Evolutionary conservation across 2,113 vertebrate species (phyloP), one percentile per base, ranked within the genome.

Genomic region (Entomyzon cyanotis): DNA sequence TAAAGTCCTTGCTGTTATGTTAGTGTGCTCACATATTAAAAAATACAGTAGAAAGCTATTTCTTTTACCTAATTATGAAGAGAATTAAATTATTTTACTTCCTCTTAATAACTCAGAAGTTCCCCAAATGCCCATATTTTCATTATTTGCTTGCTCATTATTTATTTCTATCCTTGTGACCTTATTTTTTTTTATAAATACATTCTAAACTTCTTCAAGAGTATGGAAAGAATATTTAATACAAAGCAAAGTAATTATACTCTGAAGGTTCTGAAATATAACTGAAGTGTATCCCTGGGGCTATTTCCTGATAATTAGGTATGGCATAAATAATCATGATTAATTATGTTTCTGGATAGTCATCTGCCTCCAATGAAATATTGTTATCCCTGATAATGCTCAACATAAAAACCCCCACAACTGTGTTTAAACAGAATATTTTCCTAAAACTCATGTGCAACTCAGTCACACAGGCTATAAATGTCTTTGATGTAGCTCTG

Each of bases 191-290:
- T 73, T 74, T 75, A 67, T 82, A 81, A 97, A 93, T 94, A 89
- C 50, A 50, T 55, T 94, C 46, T 70, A 87, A 60, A 94, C 31
- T 91, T 70, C 83, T 96, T 69, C 39, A 89, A 84, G 37, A 95
- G n/a, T 80, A 87, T 22, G 89, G 42, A 84, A 93, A 94, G 47
- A 89, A 96, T 93, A 96, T 94, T 97, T 96, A 94, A 95, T 67
- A 94, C 11, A 96, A 89, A 94, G 82, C 15, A 76, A 95, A 96
- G 87, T 94, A 95, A 97, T 97, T 97, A 97, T 84, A 92, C 56
- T 89, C 67, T 91, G 95, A 97, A 93, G 82, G 84, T 94, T 96
- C 93, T 92, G 58, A 94, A 96, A 95, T 91, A 82, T 81, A 97
- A 94, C 67, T 55, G 60, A 96, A 85, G 62, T 91, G 41, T 85